A percentile compares a stretch with the other conserved stretches of the same genome.
Evolutionary conservation across 2,888 invertebrate genomes (phyloP).

Genomic region (Pinctada fucata): DNA sequence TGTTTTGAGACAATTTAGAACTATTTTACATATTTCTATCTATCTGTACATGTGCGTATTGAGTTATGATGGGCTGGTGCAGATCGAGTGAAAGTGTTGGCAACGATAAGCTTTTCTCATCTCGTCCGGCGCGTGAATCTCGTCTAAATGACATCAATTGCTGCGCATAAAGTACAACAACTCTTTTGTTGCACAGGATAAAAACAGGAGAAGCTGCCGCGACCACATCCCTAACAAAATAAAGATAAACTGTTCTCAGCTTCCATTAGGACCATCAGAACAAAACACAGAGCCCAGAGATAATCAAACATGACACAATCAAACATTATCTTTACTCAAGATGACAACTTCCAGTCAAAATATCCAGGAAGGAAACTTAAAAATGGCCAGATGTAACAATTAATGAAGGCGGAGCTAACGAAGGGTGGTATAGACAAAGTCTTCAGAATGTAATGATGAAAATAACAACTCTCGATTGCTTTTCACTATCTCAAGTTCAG

Average conservation of each 20-base stretch:
- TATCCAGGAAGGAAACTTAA: neutral
- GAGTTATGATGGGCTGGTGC: no score
- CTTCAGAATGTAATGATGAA: no score
- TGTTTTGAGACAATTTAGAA: no score
- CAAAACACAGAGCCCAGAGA: neutral
- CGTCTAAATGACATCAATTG: neutral
- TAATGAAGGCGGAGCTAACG: neutral
- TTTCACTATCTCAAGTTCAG: no score
- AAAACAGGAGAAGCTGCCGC: neutral
- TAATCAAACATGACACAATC: neutral
- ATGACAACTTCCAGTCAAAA: neutral
- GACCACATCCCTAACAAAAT: conserved; percentile 3
- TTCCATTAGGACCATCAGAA: neutral
- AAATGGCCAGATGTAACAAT: neutral
- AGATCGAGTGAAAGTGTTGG: no score
- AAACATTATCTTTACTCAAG: neutral
- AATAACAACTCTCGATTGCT: no score
- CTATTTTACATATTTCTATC: no score
- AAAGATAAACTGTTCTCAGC: neutral
- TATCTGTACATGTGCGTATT: no score
- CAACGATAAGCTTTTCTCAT: neutral
- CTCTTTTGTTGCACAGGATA: neutral
- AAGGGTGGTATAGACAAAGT: no score
- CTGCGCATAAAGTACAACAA: neutral
- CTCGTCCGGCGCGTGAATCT: neutral